A percentile compares a stretch with the other conserved stretches of the same genome.
These are phyloP conservation scores for Napeogenes sylphis DNA, from an alignment of 2,888 invertebrate genomes.

Conservation along the genomic window DNA sequence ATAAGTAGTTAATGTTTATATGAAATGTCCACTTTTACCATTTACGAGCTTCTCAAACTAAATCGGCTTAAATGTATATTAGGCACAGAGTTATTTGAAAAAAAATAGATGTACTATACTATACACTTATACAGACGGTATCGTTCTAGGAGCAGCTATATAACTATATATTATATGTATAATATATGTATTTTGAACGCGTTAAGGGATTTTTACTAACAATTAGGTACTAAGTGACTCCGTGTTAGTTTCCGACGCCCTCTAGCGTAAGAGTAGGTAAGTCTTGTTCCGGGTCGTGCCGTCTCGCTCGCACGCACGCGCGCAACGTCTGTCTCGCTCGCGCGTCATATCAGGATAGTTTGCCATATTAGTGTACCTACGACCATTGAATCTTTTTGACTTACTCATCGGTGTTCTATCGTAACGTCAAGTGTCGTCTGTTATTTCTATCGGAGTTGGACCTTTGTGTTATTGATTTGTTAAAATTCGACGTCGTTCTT, in stretches of 20 bases:
- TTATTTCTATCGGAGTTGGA: conserved; percentile 23
- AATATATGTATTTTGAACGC: conserved; percentile 76
- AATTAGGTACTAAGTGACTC: conserved; percentile 69
- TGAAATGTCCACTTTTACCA: conserved; percentile 59
- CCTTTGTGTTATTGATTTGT: conserved; percentile 33
- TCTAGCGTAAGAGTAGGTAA: conserved; percentile 29
- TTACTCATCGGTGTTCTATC: conserved; percentile 63
- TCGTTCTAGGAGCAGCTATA: conserved; percentile 66
- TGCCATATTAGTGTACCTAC: conserved; percentile 69
- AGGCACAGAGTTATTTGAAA: conserved; percentile 72
- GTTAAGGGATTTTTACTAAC: conserved; percentile 77
- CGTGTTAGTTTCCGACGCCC: conserved; percentile 46
- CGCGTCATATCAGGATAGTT: conserved; percentile 65
- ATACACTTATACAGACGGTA: conserved; percentile 70
- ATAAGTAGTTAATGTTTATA: conserved; percentile 19
- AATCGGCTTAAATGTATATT: conserved; percentile 75
- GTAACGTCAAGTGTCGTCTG: conserved; percentile 25
- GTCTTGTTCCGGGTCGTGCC: conserved; percentile 42
- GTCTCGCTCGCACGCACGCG: conserved; percentile 43
- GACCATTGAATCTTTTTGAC: conserved; percentile 58
- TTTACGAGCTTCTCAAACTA: conserved; percentile 67
- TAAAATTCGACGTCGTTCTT: conserved; percentile 24
- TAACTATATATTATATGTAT: conserved; percentile 54
- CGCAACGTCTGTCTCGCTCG: conserved; percentile 35
- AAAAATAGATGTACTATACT: conserved; percentile 66